A percentile compares a stretch with the other conserved stretches of the same genome.
Evolutionary conservation across 2,888 invertebrate species (phyloP).

Genomic region (Sisyra terminalis): DNA sequence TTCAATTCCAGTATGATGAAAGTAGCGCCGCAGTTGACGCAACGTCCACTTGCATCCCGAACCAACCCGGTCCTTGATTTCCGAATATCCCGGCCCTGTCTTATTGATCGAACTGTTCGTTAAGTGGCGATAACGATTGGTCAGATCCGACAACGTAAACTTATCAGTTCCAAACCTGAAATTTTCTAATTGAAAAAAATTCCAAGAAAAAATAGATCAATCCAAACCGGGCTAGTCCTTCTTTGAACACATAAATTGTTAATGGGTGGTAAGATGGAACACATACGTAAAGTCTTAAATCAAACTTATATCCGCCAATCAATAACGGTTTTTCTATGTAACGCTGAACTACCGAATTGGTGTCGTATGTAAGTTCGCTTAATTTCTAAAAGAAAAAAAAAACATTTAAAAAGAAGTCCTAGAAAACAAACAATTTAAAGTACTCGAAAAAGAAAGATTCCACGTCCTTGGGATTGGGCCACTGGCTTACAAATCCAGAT

Average conservation of each 20-base stretch:
- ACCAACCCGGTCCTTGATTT: constrained; percentile 69
- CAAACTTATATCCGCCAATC: constrained; percentile 85
- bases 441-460: constrained; percentile 69
- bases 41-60: constrained; percentile 78
- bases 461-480: constrained; percentile 68
- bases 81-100: constrained; percentile 63
- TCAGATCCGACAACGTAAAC: constrained; percentile 65
- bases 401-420: neutral
- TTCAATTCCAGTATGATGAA: constrained; percentile 49
- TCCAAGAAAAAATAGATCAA: neutral
- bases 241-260: constrained; percentile 74
- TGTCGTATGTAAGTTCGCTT: constrained; percentile 61
- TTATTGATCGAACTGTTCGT: constrained; percentile 89
- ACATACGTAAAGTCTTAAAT: constrained; percentile 77
- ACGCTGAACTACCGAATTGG: constrained; percentile 62
- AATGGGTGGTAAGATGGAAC: constrained; percentile 77
- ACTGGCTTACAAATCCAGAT: constrained; percentile 86
- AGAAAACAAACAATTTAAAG: constrained; percentile 11
- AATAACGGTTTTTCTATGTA: constrained; percentile 63
- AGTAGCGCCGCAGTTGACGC: constrained; percentile 57
- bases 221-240: constrained; percentile 55
- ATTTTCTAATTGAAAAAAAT: neutral
- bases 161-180: constrained; percentile 60
- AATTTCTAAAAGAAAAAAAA: constrained; percentile 40
- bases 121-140: constrained; percentile 71